phyloP scores from a whole-genome alignment of 2,797 vertebrate species.

The Enteromius anoplus region DNA sequence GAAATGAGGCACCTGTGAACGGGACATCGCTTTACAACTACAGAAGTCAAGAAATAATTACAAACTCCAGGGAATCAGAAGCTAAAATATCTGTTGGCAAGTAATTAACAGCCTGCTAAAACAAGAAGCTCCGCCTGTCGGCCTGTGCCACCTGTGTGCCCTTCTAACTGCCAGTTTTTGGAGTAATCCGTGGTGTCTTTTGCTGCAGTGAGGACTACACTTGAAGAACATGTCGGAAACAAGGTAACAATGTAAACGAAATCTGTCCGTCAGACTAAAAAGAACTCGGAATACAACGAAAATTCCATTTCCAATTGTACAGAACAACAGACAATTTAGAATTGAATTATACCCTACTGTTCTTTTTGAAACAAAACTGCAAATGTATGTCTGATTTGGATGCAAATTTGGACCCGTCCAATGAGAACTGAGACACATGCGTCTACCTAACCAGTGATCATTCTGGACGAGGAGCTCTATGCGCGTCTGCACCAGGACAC shows the following conservation, averaged over 20 bases:
- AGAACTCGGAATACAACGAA: neutral
- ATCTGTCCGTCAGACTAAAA: neutral
- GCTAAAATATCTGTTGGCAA: conserved; percentile 29
- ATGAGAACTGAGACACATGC: neutral
- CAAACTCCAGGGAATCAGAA: conserved; percentile 23
- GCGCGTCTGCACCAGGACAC: conserved; percentile 27
- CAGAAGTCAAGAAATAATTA: neutral
- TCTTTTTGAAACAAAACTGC: neutral
- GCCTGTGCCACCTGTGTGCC: conserved; percentile 64
- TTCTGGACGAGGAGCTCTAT: conserved; percentile 26
- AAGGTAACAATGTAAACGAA: conserved; percentile 19
- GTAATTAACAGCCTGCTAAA: conserved; percentile 14
- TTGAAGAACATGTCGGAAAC: conserved; percentile 48
- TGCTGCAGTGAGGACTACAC: conserved; percentile 62
- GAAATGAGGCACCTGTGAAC: neutral
- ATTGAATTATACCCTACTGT: neutral
- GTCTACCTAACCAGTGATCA: conserved; percentile 29
- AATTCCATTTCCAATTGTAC: neutral
- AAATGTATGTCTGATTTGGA: neutral
- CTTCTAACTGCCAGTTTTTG: conserved; percentile 55
- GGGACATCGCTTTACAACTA: neutral
- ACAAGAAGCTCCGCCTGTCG: conserved; percentile 35
- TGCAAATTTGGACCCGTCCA: conserved; percentile 3
- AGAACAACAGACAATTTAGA: neutral
- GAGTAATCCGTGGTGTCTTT: conserved; percentile 54